A percentile compares a stretch with the other conserved stretches of the same genome.
Evolutionary conservation across 2,113 vertebrate genomes (phyloP).

Genomic region (Chauna torquata): DNA sequence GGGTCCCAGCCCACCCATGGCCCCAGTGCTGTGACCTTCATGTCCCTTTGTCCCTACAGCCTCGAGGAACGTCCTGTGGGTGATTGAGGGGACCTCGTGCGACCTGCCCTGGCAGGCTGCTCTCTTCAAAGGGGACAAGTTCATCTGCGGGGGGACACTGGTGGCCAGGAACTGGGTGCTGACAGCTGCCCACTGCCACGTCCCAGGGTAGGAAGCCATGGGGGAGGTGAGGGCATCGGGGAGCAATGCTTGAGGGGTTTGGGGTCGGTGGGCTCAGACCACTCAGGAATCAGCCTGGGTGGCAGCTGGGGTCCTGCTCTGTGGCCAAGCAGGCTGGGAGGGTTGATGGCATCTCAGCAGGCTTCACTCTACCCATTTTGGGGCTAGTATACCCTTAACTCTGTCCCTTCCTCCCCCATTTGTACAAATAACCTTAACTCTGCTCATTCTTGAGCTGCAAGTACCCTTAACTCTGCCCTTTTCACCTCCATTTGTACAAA

Average conservation of each 20-base stretch:
- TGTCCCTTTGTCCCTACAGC: not conserved
- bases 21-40: no score
- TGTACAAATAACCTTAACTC: not conserved
- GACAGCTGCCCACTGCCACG: slow-evolving; percentile 86
- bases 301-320: no score
- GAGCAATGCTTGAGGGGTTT: fast-evolving
- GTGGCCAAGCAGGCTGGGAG: no score
- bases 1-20: fast-evolving
- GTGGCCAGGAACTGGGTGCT: slow-evolving; percentile 87
- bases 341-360: not conserved
- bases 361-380: not conserved
- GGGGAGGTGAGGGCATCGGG: not conserved
- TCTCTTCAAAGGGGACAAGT: slow-evolving; percentile 60
- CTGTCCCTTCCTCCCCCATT: not conserved
- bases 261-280: not conserved
- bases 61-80: not conserved
- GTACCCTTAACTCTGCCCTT: no score
- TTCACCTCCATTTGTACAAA: no score
- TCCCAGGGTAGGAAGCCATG: not conserved
- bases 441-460: not conserved
- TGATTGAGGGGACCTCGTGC: not conserved
- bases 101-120: slow-evolving; percentile 69
- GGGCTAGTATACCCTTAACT: not conserved
- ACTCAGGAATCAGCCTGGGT: fast-evolving
- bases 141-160: slow-evolving; percentile 83